Evolutionary conservation across 1,140 invertebrate species (phyloP), one percentile per base, ranked within the genome.

Genomic region (Musca vetustissima): DNA sequence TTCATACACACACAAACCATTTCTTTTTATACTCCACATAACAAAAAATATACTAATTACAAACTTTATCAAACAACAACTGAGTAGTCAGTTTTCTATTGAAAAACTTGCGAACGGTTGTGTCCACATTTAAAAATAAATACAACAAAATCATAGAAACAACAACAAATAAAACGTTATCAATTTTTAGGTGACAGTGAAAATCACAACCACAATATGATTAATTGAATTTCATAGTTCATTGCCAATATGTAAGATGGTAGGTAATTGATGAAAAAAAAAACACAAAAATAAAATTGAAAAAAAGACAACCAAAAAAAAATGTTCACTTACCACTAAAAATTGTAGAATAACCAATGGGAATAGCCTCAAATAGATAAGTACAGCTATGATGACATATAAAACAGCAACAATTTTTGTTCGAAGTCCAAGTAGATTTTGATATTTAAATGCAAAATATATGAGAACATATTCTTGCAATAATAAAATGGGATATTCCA

Each of bases 401-500:
- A 85, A 17, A 19, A 81, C 48, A 57, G 85, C 75, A 47, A 82
- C 72, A 15, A 85, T 52, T 28, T 86, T 74, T 21, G 84, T 83
- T 19, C 76, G 83, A 24, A 69, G 76, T 71, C 88, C 87, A 19
- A 90, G 71, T 64, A 83, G 73, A 71, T 85, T 79, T 70, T 85
- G 84, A 80, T 89, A 90, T 71, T 87, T 85, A 9, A 91, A 76
- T 2, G 88, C 88, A 52, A 89, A 81, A 69, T 83, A 87, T 70
- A 91, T 87, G 11, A 91, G 73, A 25, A 89, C 82, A 68, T 88
- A 86, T 80, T 91, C 87, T 79, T 91, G 89, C 15, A 86, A 68
- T 71, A 90, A 74, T 69, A 91, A 85, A 68, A 90, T 85, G 24
- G 89, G 89, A 80, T 90, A 91, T 70, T 91, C 89, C 83, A 91